Conservation (phyloP, 2,888 invertebrate genomes). For the Pediacus dermestoides region DNA sequence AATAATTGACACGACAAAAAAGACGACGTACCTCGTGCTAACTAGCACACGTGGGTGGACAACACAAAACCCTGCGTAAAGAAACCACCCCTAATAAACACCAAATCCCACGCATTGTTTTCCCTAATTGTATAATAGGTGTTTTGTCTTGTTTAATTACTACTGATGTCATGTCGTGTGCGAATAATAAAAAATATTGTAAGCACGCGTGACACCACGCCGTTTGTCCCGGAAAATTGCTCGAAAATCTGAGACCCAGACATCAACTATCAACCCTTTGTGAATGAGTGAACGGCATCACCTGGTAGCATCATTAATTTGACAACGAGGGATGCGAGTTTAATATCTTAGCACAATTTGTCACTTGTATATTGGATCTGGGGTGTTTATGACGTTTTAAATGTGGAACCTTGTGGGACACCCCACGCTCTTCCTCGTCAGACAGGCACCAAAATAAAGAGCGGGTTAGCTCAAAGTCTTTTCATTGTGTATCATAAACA, state of each 20-base stretch:
- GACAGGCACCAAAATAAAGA: too few species aligned
- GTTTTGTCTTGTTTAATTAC: slow-evolving; percentile 34
- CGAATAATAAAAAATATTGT: slow-evolving; percentile 3
- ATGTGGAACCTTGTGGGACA: too few species aligned
- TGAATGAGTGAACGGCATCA: too few species aligned
- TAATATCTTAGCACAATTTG: slow-evolving; percentile 34
- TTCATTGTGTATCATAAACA: slow-evolving; percentile 43
- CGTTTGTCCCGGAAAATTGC: slow-evolving; percentile 1
- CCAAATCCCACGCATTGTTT: slow-evolving; percentile 26
- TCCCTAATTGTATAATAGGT: slow-evolving; percentile 36
- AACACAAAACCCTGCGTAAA: slow-evolving; percentile 36
- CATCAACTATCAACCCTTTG: too few species aligned
- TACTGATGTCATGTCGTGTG: slow-evolving; percentile 25
- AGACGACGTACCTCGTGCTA: slow-evolving; percentile 25
- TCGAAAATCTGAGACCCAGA: background rate
- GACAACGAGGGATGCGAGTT: slow-evolving; percentile 30
- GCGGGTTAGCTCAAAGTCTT: slow-evolving; percentile 43
- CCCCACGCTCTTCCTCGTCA: too few species aligned
- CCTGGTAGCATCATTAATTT: slow-evolving; percentile 30
- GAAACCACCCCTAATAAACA: too few species aligned
- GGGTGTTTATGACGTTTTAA: too few species aligned
- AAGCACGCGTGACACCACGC: slow-evolving; percentile 1
- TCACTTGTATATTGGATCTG: too few species aligned
- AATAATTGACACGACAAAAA: too few species aligned
- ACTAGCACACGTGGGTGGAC: slow-evolving; percentile 35